Evolutionary conservation across 2,113 vertebrate genomes (phyloP), one percentile per base, ranked within the genome.

Genomic region (Hyla sarda): DNA sequence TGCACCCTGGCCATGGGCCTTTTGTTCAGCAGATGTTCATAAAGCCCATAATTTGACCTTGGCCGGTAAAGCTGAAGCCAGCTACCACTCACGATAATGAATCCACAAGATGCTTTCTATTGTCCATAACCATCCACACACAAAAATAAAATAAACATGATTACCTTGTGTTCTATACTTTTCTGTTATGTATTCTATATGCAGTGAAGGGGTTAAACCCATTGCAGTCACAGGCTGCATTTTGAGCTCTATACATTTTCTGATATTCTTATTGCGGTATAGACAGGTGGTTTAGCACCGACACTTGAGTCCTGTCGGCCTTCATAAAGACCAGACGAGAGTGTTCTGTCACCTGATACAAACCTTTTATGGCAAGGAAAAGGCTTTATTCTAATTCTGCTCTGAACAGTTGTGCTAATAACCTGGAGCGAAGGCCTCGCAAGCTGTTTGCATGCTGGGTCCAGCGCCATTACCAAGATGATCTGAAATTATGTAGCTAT

Each of bases 231-330:
- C 28, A 76, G n/a, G 30, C 5, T 32, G 25, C 16, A 77, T 32
- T 21, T 41, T 9, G 19, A 19, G 25, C 47, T 34, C 75, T 19
- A 56, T 30, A 21, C 28, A 78, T 56, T 56, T 78, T 56, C 9
- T 41, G 52, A n/a, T 73, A 16, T 73, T 58, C 82, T 37, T 34
- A 30, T 11, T 25, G 71, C 52, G 48, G 21, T 48, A 84, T 11
- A 75, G 72, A 75, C 82, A 84, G 82, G 82, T 84, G 82, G 71
- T 75, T 84, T 84, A 84, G 71, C 54, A 58, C 82, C n/a, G 54
- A 62, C 37, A 60, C 72, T 62, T 76, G 72, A 84, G 60, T 73
- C 34, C 71, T 48, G 37, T 58, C 50, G 32, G 25, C 82, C 71
- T 41, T 41, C 50, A 75, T 75, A 84, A 75, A 84, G 79, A 82